These are phyloP conservation scores for Dipodomys spectabilis DNA, from an alignment of 2,113 vertebrate genomes.

Conservation along the genomic window DNA sequence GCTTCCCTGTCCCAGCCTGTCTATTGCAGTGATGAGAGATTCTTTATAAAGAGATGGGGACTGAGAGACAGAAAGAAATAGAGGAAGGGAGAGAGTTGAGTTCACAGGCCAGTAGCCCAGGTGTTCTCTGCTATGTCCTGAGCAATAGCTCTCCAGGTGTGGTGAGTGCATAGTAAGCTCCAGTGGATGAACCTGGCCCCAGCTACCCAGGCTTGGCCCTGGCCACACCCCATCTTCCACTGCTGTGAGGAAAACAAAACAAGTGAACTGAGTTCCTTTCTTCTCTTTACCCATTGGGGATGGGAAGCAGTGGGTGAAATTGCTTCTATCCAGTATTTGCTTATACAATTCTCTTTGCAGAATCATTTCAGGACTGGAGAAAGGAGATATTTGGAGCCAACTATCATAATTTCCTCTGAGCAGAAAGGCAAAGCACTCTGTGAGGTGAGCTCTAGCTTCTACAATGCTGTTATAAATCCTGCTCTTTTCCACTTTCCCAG, in stretches of 20 bases:
- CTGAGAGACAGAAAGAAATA: background rate
- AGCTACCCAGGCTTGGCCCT: background rate
- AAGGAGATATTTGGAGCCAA: constrained; percentile 40
- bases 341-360: constrained; percentile 52
- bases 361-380: constrained; percentile 38
- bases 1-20: background rate
- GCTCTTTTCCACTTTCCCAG: constrained; percentile 26
- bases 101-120: background rate
- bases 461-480: background rate
- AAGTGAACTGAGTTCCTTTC: constrained; percentile 15
- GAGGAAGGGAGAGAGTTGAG: background rate
- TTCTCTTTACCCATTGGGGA: background rate
- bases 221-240: constrained; percentile 51
- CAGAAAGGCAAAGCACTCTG: constrained; percentile 23
- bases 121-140: background rate
- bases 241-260: background rate
- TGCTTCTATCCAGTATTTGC: background rate
- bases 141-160: background rate
- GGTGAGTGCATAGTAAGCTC: background rate
- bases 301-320: background rate
- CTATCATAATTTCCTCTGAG: background rate
- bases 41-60: background rate
- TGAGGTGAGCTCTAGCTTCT: constrained; percentile 13
- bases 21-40: constrained; percentile 18
- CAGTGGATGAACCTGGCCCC: background rate